Evolutionary conservation across 2,888 invertebrate species (phyloP).

Genomic region (Dorcus hopei): DNA sequence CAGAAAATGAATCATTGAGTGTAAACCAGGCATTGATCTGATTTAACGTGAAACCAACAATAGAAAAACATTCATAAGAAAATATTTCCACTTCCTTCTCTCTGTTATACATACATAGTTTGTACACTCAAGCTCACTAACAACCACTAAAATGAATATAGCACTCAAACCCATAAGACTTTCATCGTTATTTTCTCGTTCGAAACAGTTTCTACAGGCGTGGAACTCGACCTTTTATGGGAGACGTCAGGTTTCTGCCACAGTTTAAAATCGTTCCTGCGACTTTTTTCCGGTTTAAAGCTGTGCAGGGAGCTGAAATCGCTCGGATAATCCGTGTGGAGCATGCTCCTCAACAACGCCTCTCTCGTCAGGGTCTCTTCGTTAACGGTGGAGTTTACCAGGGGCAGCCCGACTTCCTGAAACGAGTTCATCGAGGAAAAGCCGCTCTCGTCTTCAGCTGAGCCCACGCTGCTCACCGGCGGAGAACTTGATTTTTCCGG

Average conservation of each 20-base stretch:
- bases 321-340: constrained; percentile 30
- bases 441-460: constrained; percentile 76
- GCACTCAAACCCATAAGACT: constrained; percentile 25
- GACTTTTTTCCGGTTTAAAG: constrained; percentile 9
- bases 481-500: constrained; percentile 32
- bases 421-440: constrained; percentile 84
- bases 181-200: constrained; percentile 22
- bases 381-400: constrained; percentile 35
- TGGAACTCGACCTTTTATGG: constrained; percentile 44
- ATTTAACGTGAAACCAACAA: too few relatives aligned
- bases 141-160: not conserved
- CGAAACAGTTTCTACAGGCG: constrained; percentile 33
- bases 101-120: too few relatives aligned
- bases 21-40: too few relatives aligned
- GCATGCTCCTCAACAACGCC: constrained; percentile 38
- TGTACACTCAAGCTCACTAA: too few relatives aligned
- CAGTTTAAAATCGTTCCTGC: constrained; percentile 32
- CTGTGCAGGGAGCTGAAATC: constrained; percentile 11
- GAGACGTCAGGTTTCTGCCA: constrained; percentile 38
- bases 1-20: too few relatives aligned
- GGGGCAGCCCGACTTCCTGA: constrained; percentile 74
- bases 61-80: too few relatives aligned
- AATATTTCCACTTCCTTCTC: too few relatives aligned
- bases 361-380: constrained; percentile 32
- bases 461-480: constrained; percentile 41